These are phyloP conservation scores for Nesogale talazaci DNA, from an alignment of 2,113 vertebrate genomes.

Conservation along the genomic window DNA sequence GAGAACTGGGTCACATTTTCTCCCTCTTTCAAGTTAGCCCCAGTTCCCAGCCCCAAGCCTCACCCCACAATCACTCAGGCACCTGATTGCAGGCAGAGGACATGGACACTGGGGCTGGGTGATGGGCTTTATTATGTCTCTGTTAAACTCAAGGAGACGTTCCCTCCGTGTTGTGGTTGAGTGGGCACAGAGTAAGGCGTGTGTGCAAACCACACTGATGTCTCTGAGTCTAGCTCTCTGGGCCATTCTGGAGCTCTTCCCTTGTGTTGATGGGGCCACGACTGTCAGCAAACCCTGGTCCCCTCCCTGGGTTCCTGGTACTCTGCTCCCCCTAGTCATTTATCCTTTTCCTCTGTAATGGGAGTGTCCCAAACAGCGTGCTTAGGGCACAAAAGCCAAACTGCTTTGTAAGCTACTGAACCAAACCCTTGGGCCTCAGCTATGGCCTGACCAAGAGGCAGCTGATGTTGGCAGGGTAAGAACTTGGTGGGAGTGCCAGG, in stretches of 20 bases:
- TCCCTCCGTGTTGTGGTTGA: background rate
- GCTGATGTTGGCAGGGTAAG: background rate
- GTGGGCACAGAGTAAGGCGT: background rate
- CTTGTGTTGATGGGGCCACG: fast-evolving
- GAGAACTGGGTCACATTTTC: background rate
- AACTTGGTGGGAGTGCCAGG: background rate
- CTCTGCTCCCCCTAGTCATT: no score
- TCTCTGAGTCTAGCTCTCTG: background rate
- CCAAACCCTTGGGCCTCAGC: background rate
- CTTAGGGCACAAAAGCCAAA: background rate
- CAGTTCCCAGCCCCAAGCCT: no score
- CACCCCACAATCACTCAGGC: no score
- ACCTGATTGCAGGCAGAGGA: background rate
- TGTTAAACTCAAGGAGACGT: background rate
- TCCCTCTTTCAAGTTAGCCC: fast-evolving
- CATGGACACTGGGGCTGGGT: background rate
- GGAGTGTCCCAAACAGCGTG: background rate
- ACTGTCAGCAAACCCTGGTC: background rate
- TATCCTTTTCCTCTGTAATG: background rate
- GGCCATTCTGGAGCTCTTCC: fast-evolving
- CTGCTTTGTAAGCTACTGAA: background rate
- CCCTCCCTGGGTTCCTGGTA: fast-evolving
- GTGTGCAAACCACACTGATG: background rate
- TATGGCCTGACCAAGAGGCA: background rate
- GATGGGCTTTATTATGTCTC: background rate